Conservation (phyloP, 2,113 vertebrate species). For the Bombycilla garrulus region DNA sequence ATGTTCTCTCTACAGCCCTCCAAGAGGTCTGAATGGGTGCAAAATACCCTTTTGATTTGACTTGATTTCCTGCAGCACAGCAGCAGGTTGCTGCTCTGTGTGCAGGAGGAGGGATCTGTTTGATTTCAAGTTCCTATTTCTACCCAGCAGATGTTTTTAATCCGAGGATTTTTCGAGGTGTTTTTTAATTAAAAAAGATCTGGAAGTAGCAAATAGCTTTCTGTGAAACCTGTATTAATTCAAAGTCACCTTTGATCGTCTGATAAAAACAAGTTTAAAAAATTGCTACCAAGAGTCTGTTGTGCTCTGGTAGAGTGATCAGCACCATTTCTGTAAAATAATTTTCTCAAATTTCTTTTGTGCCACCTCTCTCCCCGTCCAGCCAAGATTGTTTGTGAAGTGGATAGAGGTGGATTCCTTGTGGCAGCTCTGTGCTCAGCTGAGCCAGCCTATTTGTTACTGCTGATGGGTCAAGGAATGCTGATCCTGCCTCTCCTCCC, state of each 20-base stretch:
- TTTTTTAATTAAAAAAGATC: not conserved
- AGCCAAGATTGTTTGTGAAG: not conserved
- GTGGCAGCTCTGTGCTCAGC: rapidly evolving
- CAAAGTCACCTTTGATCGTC: not conserved
- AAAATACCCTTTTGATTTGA: not conserved
- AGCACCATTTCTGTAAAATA: not conserved
- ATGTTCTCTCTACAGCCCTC: constrained; percentile 17
- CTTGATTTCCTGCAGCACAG: not conserved
- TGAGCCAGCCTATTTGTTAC: not conserved
- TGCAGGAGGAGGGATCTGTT: not conserved
- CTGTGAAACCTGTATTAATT: not conserved
- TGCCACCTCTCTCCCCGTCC: not conserved
- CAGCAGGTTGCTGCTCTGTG: not conserved
- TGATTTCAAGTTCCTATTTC: not conserved
- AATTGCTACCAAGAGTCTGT: rapidly evolving
- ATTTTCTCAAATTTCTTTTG: not conserved
- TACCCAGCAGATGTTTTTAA: not conserved
- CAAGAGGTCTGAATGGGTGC: constrained; percentile 20
- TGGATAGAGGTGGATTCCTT: not conserved
- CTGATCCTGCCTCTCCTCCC: not conserved
- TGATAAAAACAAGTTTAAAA: not conserved
- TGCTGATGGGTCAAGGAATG: not conserved
- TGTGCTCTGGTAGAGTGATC: not conserved
- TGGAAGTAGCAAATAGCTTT: not conserved
- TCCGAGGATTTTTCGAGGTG: not conserved